Percentiles rank a stretch among this genome's conserved stretches.
Evolutionary conservation across 2,888 invertebrate genomes (phyloP).

Genomic region (Synergus itoensis): DNA sequence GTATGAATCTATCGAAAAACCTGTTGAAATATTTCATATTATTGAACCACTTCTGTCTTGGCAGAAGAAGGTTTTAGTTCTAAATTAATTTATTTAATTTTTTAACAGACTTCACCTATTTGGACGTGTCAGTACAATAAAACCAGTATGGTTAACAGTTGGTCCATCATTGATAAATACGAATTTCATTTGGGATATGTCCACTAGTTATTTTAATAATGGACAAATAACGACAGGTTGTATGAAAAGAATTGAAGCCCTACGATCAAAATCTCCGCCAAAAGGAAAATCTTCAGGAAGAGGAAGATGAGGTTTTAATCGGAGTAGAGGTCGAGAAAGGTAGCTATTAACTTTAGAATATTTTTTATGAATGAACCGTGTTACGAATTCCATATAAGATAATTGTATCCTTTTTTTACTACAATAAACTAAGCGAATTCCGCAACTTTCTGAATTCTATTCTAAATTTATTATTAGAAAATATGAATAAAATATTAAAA

Average conservation of each 20-base stretch:
- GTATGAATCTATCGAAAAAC: constrained; percentile 96
- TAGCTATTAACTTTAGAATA: too few species aligned
- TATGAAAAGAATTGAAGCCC: constrained; percentile 95
- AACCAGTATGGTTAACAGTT: constrained; percentile 96
- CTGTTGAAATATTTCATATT: constrained; percentile 98
- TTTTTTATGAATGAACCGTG: too few species aligned
- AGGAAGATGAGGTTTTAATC: constrained; percentile 81
- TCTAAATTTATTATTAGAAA: too few species aligned
- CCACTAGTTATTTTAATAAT: constrained; percentile 89
- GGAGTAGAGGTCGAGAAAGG: constrained; percentile 83
- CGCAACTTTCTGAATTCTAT: too few species aligned
- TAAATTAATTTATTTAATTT: constrained; percentile 32
- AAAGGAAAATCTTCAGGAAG: constrained; percentile 87
- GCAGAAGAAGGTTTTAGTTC: constrained; percentile 84
- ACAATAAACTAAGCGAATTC: too few species aligned
- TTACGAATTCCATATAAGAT: too few species aligned
- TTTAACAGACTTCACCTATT: constrained; percentile 90
- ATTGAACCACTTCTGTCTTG: constrained; percentile 99
- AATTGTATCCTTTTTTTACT: too few species aligned
- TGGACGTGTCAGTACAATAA: constrained; percentile 96
- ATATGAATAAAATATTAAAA: too few species aligned
- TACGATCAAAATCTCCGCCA: constrained; percentile 97
- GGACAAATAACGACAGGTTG: constrained; percentile 93
- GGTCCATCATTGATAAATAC: constrained; percentile 97
- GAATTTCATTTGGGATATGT: constrained; percentile 95